Evolutionary conservation across 2,113 vertebrate genomes (phyloP).

Genomic region (Sula dactylatra): DNA sequence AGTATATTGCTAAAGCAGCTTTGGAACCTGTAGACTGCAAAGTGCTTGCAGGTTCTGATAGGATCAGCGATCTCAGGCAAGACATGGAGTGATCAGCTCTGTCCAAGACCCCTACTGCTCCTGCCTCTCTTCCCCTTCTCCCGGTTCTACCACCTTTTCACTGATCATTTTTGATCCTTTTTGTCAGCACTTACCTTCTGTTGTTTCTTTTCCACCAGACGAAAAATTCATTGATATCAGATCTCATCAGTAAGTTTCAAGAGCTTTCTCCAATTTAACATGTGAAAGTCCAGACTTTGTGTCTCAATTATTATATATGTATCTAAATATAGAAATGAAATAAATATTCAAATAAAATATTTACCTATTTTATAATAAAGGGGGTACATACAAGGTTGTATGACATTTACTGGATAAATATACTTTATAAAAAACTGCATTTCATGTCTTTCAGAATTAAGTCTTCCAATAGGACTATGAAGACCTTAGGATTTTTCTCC

Average conservation of each 20-base stretch:
- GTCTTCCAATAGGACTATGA: not conserved
- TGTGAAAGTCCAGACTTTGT: not conserved
- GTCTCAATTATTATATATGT: not conserved
- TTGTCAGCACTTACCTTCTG: not conserved
- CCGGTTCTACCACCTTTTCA: not conserved
- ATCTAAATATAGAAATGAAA: not conserved
- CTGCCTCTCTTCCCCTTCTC: not conserved
- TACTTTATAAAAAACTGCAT: not conserved
- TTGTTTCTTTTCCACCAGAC: not conserved
- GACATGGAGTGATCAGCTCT: not conserved
- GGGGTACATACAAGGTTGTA: accelerated
- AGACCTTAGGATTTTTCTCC: not conserved
- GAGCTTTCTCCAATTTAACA: not conserved
- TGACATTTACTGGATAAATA: not conserved
- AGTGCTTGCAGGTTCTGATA: not conserved
- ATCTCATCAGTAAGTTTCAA: not conserved
- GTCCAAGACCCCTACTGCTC: not conserved
- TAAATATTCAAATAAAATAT: not conserved
- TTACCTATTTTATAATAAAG: not conserved
- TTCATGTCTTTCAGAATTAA: not conserved
- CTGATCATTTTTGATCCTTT: not conserved
- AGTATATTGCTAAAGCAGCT: not conserved
- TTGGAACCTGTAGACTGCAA: not conserved
- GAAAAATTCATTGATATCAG: not conserved
- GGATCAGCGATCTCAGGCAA: not conserved